Conservation (phyloP, 1,140 invertebrate species). For the Drosophila pandora region DNA sequence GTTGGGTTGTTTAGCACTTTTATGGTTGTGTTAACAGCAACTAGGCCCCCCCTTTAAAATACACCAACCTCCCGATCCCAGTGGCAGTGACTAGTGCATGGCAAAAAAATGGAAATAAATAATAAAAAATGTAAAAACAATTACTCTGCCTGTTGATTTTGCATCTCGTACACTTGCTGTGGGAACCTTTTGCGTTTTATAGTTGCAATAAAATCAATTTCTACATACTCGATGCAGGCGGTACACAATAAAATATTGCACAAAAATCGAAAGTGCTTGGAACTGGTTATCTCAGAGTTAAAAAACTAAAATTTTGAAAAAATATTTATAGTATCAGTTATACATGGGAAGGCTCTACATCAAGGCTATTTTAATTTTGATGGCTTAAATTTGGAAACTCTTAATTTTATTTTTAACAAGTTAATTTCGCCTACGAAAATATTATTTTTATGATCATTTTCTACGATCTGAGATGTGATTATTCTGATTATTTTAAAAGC, state of each 20-base stretch:
- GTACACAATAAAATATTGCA: constrained; percentile 36
- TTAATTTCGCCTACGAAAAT: constrained; percentile 36
- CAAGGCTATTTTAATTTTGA: not conserved
- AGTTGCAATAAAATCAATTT: constrained; percentile 59
- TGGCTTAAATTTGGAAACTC: constrained; percentile 1
- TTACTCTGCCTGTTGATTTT: constrained; percentile 69
- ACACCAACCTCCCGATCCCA: constrained; percentile 2
- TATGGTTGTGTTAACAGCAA: constrained; percentile 65
- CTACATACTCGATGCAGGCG: constrained; percentile 13
- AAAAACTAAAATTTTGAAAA: not conserved
- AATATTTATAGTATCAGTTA: not conserved
- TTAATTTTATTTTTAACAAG: constrained; percentile 34
- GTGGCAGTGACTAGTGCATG: constrained; percentile 27
- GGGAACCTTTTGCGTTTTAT: constrained; percentile 72
- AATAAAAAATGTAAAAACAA: constrained; percentile 61
- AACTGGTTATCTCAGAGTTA: constrained; percentile 3
- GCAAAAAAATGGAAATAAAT: constrained; percentile 39
- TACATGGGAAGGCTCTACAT: too few relatives aligned
- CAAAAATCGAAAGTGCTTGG: constrained; percentile 24
- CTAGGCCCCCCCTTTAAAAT: constrained; percentile 3
- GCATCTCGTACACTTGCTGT: constrained; percentile 64
- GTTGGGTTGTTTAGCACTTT: constrained; percentile 71
- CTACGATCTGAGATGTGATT: constrained; percentile 45
- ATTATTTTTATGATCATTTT: constrained; percentile 3
- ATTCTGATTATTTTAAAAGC: constrained; percentile 31